Percentiles rank a stretch among this genome's conserved stretches.
Conservation (phyloP, 2,797 vertebrate genomes). For the Prionace glauca region DNA sequence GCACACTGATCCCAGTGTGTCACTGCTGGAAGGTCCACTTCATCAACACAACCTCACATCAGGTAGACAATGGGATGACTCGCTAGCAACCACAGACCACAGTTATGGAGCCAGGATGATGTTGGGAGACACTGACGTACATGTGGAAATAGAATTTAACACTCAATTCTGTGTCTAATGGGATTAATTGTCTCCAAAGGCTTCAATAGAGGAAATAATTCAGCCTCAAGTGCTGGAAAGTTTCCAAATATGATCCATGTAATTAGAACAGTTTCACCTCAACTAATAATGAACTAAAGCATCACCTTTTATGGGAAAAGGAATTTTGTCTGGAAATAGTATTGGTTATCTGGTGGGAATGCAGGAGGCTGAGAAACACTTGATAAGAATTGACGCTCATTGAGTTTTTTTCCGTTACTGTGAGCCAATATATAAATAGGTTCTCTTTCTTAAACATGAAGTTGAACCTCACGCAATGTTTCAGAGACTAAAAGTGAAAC, state of each 20-base stretch:
- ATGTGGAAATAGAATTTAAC: neutral
- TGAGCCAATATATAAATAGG: neutral
- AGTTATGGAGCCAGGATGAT: neutral
- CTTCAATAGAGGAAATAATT: neutral
- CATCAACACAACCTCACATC: neutral
- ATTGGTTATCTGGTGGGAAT: slow-evolving; percentile 30
- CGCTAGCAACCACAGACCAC: neutral
- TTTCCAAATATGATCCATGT: neutral
- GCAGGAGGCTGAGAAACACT: neutral
- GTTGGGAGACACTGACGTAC: neutral
- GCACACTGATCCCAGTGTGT: neutral
- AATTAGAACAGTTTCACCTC: neutral
- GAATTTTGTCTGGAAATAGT: slow-evolving; percentile 21
- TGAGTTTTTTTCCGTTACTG: neutral
- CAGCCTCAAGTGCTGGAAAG: neutral
- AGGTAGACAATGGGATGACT: neutral
- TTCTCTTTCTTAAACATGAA: neutral
- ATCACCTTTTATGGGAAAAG: neutral
- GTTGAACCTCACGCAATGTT: neutral
- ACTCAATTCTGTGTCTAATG: neutral
- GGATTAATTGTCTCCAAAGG: neutral
- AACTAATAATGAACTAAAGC: neutral
- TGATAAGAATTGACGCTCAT: neutral
- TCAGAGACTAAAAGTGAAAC: neutral
- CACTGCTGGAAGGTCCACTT: neutral